Evolutionary conservation across 2,113 vertebrate genomes (phyloP), one percentile per base, ranked within the genome.

Genomic region (Orthonyx spaldingii): DNA sequence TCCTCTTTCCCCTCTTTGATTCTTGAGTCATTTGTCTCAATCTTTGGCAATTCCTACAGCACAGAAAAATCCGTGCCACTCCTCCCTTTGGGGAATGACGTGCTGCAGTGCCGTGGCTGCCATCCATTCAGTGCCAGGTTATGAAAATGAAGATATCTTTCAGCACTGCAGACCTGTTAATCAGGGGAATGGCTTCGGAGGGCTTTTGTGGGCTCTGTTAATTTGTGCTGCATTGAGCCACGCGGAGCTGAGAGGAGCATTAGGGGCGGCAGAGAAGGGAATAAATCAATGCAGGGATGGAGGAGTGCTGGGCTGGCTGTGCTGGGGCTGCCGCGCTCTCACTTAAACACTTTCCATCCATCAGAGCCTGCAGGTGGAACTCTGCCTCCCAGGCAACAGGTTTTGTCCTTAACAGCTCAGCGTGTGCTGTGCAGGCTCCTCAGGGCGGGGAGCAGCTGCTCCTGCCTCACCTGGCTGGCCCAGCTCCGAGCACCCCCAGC

Each of bases 131-230:
- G 91, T 95, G 90, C 68, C 86, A 87, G 94, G 92, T 94, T 97
- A 93, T 96, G 94, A 91, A 95, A 97, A 97, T 94, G 90, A 95
- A 97, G 93, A 91, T 79, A 90, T 95, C 93, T 95, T 92, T 96
- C 94, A 95, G 83, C 80, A 44, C 84, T 91, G 53, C 82, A 79
- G 89, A 88, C 87, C 95, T 93, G 94, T 95, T 96, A 96, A 96
- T 97, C 95, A 94, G 93, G 96, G 95, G 74, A 97, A 96, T 94
- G 87, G 86, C 96, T 94, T 96, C 78, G 7, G 46, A 94, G 95
- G 90, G 90, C 86, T 94, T 93, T 94, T 94, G 94, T 94, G 93
- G 81, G 92, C 84, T 93, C 83, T 69, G 92, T 94, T 96, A 95
- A 97, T 97, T 94, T 95, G 91, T 74, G 81, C 89, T 94, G 85